phyloP scores from a whole-genome alignment of 2,888 invertebrate genomes.

The Auanema sp. region DNA sequence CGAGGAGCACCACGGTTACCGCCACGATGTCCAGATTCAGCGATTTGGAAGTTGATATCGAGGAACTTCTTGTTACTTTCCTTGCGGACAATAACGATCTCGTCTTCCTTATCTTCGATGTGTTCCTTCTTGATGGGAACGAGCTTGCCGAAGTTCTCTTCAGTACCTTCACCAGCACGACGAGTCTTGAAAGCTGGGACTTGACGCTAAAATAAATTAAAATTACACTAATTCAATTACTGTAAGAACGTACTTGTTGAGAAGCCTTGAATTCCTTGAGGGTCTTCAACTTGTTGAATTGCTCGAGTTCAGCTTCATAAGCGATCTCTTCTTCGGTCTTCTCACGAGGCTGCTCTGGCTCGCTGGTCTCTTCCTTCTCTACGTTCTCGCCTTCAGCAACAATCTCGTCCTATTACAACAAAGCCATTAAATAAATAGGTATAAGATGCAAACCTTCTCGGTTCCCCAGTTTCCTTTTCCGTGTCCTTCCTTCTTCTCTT shows the following conservation, averaged over 20 bases:
- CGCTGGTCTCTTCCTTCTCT: conserved; percentile 37
- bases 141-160: conserved; percentile 45
- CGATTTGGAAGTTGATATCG: conserved; percentile 51
- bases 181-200: conserved; percentile 55
- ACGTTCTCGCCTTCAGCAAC: conserved; percentile 50
- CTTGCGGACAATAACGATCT: conserved; percentile 35
- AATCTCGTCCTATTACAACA: conserved; percentile 44
- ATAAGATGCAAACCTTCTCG: conserved; percentile 28
- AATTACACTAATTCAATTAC: background rate
- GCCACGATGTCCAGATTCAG: conserved; percentile 27
- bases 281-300: conserved; percentile 58
- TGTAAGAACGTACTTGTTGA: conserved; percentile 24
- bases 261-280: conserved; percentile 54
- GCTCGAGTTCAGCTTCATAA: conserved; percentile 41
- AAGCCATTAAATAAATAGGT: background rate
- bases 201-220: background rate
- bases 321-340: conserved; percentile 53
- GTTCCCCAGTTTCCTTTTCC: conserved; percentile 65
- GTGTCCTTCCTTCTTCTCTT: conserved; percentile 64
- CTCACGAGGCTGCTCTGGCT: conserved; percentile 41
- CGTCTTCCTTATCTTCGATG: conserved; percentile 41
- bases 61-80: conserved; percentile 41
- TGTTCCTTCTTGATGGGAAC: conserved; percentile 50
- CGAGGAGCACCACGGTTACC: conserved; percentile 20
- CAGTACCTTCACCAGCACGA: conserved; percentile 51